phyloP scores from a whole-genome alignment of 2,797 vertebrate genomes.

The Loriculus beryllinus region DNA sequence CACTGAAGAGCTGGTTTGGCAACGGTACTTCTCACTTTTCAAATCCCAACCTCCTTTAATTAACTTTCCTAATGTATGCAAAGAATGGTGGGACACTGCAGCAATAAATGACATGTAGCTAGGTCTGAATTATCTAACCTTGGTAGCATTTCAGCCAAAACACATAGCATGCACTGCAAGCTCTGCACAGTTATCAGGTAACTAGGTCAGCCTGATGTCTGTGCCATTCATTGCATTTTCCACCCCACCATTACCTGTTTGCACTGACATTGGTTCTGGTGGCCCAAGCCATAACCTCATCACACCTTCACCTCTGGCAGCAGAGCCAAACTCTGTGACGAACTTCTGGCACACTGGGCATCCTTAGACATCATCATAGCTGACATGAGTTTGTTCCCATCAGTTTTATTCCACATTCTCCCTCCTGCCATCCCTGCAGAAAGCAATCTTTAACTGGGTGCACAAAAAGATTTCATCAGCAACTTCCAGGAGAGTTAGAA shows the following conservation, averaged over 20 bases:
- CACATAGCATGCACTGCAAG: accelerated
- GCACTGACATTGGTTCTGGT: background rate
- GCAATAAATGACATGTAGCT: background rate
- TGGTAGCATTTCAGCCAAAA: background rate
- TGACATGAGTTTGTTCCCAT: background rate
- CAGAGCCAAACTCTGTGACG: background rate
- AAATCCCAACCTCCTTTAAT: conserved; percentile 13
- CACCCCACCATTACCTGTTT: background rate
- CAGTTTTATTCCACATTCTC: background rate
- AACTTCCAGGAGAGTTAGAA: conserved; percentile 3
- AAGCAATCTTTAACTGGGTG: background rate
- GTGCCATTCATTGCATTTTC: background rate
- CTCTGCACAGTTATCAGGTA: background rate
- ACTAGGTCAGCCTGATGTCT: background rate
- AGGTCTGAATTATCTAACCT: background rate
- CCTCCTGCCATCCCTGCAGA: background rate
- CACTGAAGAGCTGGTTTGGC: conserved; percentile 3
- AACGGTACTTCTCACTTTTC: background rate
- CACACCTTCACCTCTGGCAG: background rate
- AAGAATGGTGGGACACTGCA: background rate
- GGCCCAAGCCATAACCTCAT: background rate
- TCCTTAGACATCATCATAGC: background rate
- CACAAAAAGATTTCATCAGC: background rate
- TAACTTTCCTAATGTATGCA: background rate
- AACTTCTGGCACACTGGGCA: background rate